phyloP scores from a whole-genome alignment of 2,888 invertebrate species.

The Crematogaster levior region DNA sequence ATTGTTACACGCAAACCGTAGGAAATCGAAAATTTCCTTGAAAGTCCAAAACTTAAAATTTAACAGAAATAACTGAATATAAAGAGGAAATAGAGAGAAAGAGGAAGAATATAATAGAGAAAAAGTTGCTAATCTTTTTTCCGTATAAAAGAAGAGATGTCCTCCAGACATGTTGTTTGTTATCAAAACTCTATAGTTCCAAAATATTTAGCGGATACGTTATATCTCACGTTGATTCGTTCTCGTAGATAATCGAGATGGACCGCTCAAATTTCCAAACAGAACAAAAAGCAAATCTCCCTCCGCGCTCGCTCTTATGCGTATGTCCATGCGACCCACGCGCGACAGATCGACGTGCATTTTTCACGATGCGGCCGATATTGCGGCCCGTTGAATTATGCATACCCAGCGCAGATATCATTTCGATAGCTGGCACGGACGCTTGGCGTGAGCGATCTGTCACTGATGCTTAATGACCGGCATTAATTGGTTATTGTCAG shows the following conservation, averaged over 20 bases:
- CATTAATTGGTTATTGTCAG: constrained; percentile 73
- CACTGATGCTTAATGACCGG: constrained; percentile 72
- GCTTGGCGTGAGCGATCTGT: constrained; percentile 65
- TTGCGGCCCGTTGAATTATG: constrained; percentile 64
- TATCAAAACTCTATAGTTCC: not conserved
- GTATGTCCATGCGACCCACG: constrained; percentile 28
- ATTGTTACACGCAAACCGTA: not conserved
- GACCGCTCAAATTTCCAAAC: constrained; percentile 17
- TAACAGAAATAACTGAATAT: not conserved
- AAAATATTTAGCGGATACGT: constrained; percentile 29
- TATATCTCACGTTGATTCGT: not conserved
- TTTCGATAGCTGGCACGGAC: constrained; percentile 64
- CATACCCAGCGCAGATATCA: constrained; percentile 66
- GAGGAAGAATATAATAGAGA: too few relatives aligned
- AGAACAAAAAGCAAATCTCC: constrained; percentile 18
- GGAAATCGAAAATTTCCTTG: not conserved
- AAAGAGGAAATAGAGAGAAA: too few relatives aligned
- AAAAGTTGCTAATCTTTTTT: too few relatives aligned
- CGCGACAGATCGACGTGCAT: constrained; percentile 56
- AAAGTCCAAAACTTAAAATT: not conserved
- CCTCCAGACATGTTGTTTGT: too few relatives aligned
- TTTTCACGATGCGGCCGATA: constrained; percentile 53
- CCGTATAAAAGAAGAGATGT: not conserved
- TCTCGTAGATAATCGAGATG: constrained; percentile 34
- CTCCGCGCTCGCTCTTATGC: not conserved